These are phyloP conservation scores for Brachyistius frenatus DNA, from an alignment of 2,113 vertebrate genomes.

Conservation along the genomic window DNA sequence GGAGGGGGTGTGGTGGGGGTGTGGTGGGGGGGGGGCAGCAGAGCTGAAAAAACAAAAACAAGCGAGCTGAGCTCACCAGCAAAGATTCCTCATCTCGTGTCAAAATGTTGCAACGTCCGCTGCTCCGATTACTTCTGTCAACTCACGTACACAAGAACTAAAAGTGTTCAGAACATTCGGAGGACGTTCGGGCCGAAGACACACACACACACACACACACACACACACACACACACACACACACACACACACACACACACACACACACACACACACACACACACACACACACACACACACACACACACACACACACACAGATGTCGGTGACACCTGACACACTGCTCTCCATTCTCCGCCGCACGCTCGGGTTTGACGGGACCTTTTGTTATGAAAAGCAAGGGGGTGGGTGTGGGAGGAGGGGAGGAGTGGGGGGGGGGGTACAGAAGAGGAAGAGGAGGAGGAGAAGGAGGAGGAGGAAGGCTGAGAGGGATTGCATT, in stretches of 20 bases:
- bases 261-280: no score
- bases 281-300: not conserved
- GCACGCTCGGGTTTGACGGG: conserved; percentile 70
- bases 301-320: conserved; percentile 65
- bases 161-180: conserved; percentile 5
- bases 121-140: conserved; percentile 72
- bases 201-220: no score
- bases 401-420: conserved; percentile 40
- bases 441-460: not conserved
- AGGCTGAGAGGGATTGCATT: conserved; percentile 18
- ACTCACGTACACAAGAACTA: conserved; percentile 10
- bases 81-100: conserved; percentile 76
- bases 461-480: conserved; percentile 16
- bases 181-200: not conserved
- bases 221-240: no score
- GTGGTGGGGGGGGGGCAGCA: conserved; percentile 23
- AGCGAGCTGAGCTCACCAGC: conserved; percentile 77
- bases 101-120: conserved; percentile 70
- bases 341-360: conserved; percentile 56
- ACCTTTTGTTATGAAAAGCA: conserved; percentile 84
- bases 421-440: not conserved
- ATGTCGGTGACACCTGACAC: conserved; percentile 84
- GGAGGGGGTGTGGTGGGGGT: no score
- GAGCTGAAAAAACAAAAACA: conserved; percentile 64
- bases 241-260: no score